These are phyloP conservation scores for Eptatretus atami DNA, from an alignment of 2,797 vertebrate genomes.

Conservation along the genomic window DNA sequence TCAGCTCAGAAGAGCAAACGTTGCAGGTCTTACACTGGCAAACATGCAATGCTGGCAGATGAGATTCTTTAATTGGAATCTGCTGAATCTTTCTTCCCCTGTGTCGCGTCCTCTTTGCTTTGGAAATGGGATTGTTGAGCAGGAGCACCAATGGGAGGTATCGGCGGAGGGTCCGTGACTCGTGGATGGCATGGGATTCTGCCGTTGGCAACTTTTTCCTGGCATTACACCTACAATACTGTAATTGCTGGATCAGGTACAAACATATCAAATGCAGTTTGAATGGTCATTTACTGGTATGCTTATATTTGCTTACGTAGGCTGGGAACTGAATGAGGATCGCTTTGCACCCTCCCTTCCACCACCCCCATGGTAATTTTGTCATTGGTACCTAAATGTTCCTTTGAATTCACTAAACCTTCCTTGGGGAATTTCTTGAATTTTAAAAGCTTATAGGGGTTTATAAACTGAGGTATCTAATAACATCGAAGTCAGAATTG, in stretches of 20 bases:
- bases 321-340: too few species aligned
- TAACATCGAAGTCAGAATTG: too few species aligned
- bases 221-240: slow-evolving; percentile 60
- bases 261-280: too few species aligned
- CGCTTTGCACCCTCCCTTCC: too few species aligned
- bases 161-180: slow-evolving; percentile 72
- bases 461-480: too few species aligned
- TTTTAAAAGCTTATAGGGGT: too few species aligned
- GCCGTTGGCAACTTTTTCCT: slow-evolving; percentile 73
- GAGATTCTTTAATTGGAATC: background rate
- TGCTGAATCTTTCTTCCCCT: background rate
- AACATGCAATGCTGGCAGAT: background rate
- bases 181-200: slow-evolving; percentile 73
- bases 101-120: slow-evolving; percentile 3
- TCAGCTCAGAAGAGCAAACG: background rate
- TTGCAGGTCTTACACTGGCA: background rate
- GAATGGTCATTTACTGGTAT: too few species aligned
- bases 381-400: too few species aligned
- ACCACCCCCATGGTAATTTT: too few species aligned
- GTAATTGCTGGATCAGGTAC: slow-evolving; percentile 56
- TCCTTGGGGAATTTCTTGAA: too few species aligned
- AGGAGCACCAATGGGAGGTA: slow-evolving; percentile 70
- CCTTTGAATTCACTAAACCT: too few species aligned
- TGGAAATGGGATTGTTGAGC: slow-evolving; percentile 1
- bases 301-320: too few species aligned